Conservation (phyloP, 35 echinoderm and acorn worm genomes). For the Ophiothrix spiculata region DNA sequence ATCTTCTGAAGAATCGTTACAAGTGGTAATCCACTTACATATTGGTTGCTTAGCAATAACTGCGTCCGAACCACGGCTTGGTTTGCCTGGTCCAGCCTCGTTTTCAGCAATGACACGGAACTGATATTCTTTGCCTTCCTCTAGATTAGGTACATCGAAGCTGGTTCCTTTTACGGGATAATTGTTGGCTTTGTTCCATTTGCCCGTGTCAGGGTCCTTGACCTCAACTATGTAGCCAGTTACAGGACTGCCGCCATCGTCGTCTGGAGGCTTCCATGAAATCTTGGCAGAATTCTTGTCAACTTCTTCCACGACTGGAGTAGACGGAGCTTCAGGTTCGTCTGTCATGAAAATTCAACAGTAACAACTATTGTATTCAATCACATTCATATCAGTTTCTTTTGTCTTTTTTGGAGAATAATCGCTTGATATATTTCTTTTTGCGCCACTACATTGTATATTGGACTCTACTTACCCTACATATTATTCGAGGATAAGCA, state of each 20-base stretch:
- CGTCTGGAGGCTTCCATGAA: conserved; percentile 63
- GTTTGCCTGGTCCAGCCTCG: background rate
- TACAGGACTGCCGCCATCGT: conserved; percentile 92
- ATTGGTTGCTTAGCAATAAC: conserved; percentile 74
- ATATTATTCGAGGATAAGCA: too few species aligned
- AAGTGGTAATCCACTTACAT: too few species aligned
- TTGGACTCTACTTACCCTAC: too few species aligned
- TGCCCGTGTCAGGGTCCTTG: conserved; percentile 41
- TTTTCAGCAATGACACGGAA: conserved; percentile 86
- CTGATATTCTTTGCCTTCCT: conserved; percentile 83
- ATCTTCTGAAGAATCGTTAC: too few species aligned
- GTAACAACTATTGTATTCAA: background rate
- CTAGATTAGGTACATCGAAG: conserved; percentile 56
- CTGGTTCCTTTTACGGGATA: conserved; percentile 56
- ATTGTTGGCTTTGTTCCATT: conserved; percentile 69
- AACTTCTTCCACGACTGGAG: conserved; percentile 65
- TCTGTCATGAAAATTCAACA: conserved; percentile 30
- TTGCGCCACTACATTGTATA: too few species aligned
- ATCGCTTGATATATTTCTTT: too few species aligned
- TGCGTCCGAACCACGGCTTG: conserved; percentile 41
- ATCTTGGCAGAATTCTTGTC: conserved; percentile 56
- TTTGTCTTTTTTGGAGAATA: too few species aligned
- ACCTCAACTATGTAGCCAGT: conserved; percentile 80
- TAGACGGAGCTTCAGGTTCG: conserved; percentile 81
- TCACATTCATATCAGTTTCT: too few species aligned